A percentile compares a stretch with the other conserved stretches of the same genome.
These are phyloP conservation scores for Pogonomyrmex californicus DNA, from an alignment of 1,140 invertebrate species.

Conservation along the genomic window DNA sequence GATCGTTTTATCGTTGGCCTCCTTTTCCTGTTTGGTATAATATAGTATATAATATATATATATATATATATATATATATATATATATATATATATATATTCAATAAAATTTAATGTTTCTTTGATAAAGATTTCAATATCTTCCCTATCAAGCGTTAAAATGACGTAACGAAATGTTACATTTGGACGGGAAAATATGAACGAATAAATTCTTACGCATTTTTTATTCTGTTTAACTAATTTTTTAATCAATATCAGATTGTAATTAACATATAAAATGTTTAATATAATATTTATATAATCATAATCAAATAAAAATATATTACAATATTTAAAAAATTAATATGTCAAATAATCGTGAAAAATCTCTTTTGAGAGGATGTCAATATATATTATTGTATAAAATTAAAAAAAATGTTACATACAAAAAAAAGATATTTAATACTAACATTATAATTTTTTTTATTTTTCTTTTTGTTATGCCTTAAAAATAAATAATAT, in stretches of 20 bases:
- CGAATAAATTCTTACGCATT: background rate
- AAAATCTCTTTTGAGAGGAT: background rate
- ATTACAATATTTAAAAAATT: background rate
- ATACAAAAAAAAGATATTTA: background rate
- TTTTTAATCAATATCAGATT: background rate
- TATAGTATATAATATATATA: constrained; percentile 64
- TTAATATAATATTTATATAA: constrained; percentile 19
- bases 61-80: background rate
- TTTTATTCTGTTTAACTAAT: constrained; percentile 2
- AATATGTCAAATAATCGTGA: background rate
- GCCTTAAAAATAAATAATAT: constrained; percentile 1
- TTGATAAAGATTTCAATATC: constrained; percentile 70
- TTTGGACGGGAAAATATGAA: background rate
- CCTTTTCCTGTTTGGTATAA: constrained; percentile 64
- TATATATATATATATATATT: constrained; percentile 59
- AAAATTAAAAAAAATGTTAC: constrained; percentile 19
- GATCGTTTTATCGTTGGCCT: constrained; percentile 63
- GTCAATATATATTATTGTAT: background rate
- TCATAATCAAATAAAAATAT: background rate
- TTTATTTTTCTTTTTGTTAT: constrained; percentile 32
- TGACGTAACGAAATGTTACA: background rate
- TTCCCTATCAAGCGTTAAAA: constrained; percentile 15
- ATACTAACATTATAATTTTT: background rate
- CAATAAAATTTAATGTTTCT: constrained; percentile 80
- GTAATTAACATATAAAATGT: constrained; percentile 4